These are phyloP conservation scores for Corydoras maculifer DNA, from an alignment of 2,113 vertebrate species.

Conservation along the genomic window DNA sequence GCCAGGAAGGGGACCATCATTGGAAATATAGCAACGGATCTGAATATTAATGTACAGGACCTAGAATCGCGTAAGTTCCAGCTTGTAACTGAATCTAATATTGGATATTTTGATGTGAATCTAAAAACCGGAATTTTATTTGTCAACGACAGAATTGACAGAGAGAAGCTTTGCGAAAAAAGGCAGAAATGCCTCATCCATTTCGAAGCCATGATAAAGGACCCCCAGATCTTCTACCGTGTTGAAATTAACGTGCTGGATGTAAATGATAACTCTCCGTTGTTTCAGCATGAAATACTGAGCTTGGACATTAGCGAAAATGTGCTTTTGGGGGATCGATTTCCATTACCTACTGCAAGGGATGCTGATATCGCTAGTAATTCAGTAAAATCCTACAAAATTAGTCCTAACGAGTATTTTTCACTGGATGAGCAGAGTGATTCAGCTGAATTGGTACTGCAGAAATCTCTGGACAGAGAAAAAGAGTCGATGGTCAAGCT, in stretches of 20 bases:
- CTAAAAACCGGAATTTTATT: conserved; percentile 54
- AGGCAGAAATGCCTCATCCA: conserved; percentile 58
- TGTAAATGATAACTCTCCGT: conserved; percentile 64
- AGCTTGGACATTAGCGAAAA: conserved; percentile 52
- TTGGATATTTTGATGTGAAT: conserved; percentile 58
- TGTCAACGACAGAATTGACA: conserved; percentile 60
- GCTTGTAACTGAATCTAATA: conserved; percentile 49
- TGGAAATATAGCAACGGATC: conserved; percentile 64
- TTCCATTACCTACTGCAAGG: conserved; percentile 51
- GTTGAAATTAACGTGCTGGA: conserved; percentile 62
- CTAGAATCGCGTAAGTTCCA: conserved; percentile 49
- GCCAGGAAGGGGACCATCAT: conserved; percentile 59
- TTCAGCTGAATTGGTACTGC: conserved; percentile 46
- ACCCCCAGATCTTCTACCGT: conserved; percentile 58
- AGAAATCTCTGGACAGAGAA: conserved; percentile 53
- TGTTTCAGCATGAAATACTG: conserved; percentile 42
- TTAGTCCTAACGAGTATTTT: conserved; percentile 62
- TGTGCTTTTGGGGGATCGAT: conserved; percentile 50
- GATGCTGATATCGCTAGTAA: conserved; percentile 59
- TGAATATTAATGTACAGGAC: conserved; percentile 57
- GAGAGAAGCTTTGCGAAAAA: conserved; percentile 60
- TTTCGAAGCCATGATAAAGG: conserved; percentile 52
- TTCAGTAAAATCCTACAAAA: conserved; percentile 57
- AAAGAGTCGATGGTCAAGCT: conserved; percentile 41
- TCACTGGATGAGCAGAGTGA: conserved; percentile 50